Conservation (phyloP, 2,797 vertebrate species). For the Hemitrygon akajei region DNA sequence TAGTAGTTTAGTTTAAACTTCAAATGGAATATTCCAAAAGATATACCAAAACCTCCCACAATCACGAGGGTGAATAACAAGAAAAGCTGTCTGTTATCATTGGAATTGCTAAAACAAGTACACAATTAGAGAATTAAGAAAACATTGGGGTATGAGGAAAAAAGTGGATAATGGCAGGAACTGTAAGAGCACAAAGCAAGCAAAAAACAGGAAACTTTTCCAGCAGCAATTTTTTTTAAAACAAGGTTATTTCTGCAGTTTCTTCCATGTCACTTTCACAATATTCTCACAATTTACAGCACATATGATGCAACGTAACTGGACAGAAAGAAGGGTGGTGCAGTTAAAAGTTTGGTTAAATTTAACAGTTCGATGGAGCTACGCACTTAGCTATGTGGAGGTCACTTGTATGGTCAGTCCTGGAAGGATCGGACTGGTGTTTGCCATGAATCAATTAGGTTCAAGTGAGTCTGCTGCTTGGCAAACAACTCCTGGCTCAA, state of each 20-base stretch:
- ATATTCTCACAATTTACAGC: too few relatives aligned
- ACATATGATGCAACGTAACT: neutral
- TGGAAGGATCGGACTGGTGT: neutral
- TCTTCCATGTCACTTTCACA: too few relatives aligned
- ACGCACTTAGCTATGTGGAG: neutral
- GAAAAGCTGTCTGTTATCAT: neutral
- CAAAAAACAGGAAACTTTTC: constrained; percentile 44
- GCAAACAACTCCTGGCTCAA: neutral
- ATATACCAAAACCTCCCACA: neutral
- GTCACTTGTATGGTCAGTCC: neutral
- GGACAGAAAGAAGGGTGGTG: too few relatives aligned
- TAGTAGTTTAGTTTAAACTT: neutral
- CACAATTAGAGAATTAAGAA: neutral
- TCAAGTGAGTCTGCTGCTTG: neutral
- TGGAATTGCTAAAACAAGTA: neutral
- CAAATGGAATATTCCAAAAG: neutral
- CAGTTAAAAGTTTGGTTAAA: neutral
- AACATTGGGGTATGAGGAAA: neutral
- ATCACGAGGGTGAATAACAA: neutral
- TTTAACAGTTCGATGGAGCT: neutral
- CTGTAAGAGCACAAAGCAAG: neutral
- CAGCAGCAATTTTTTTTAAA: neutral
- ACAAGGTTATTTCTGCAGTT: neutral
- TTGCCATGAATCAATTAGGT: neutral
- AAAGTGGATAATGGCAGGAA: neutral